Evolutionary conservation across 2,888 invertebrate genomes (phyloP), one percentile per base, ranked within the genome.

Genomic region (Troglohyphantes excavatus): DNA sequence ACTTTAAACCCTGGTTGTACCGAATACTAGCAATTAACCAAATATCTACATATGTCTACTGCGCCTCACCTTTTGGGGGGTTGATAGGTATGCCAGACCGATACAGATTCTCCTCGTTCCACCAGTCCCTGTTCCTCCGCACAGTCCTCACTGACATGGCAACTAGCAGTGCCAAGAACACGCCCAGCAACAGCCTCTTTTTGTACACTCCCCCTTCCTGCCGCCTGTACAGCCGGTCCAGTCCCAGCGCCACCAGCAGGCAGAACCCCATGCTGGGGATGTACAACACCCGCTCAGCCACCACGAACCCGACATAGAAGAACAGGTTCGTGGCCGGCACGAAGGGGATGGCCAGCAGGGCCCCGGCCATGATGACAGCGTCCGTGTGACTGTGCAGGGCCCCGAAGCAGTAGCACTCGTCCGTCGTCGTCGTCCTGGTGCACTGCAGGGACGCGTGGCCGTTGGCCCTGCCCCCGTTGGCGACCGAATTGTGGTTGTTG

Each of bases 231-330:
- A 90, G 78, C 19, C 75, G 81, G 26, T 92, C 91, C 9, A 95
- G 94, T 61, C 97, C 96, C 92, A 96, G 94, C 78, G 97, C 98
- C 90, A 98, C 95, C 92, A 98, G 94, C 92, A 99, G 95, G 94
- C 98, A 98, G 94, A 96, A 97, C 81, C 98, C 99, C 93, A 98
- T 97, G 94, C 98, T 98, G 78, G 99, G 98, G 94, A 99, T 95
- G 94, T 99, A 99, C 92, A 99, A 95, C 92, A 99, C 96, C 91
- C 99, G 95, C 94, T 99, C 99, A 90, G 99, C 99, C 86, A 99
- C 97, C 92, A 99, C 99, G 94, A 99, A 99, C 75, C 99, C 99
- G 90, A 99, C 99, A 94, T 99, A 98, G 95, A 98, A 98, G 94
- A 99, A 96, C 92, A 98, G 94, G 95, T 99, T 99, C 92, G 97